These are phyloP conservation scores for Leptinotarsa tumamoca DNA, from an alignment of 2,888 invertebrate genomes.

Conservation along the genomic window DNA sequence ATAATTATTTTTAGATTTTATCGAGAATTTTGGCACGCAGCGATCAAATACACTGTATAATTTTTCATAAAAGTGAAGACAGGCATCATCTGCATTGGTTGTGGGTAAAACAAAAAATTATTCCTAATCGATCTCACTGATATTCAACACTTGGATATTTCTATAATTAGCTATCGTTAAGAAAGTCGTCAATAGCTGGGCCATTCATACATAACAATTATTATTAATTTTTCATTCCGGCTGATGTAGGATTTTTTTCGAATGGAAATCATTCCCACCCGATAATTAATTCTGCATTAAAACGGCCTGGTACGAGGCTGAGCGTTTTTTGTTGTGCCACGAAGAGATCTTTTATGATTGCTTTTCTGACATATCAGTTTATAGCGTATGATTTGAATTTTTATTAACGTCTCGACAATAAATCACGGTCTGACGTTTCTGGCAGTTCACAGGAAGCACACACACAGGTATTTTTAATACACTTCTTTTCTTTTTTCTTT, in stretches of 20 bases:
- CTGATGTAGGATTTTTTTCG: not conserved
- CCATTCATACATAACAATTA: not conserved
- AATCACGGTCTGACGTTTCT: constrained; percentile 59
- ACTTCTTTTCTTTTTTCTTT: constrained; percentile 21
- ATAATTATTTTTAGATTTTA: no score
- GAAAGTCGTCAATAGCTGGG: not conserved
- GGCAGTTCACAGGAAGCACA: constrained; percentile 30
- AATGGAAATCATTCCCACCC: constrained; percentile 1
- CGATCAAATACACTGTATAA: no score
- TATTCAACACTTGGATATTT: not conserved
- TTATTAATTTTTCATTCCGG: constrained; percentile 1
- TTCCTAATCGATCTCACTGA: not conserved
- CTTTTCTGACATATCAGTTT: constrained; percentile 59
- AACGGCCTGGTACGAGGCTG: constrained; percentile 7
- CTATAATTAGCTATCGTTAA: not conserved
- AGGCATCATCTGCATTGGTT: no score
- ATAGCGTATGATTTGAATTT: constrained; percentile 65
- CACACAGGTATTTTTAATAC: constrained; percentile 10
- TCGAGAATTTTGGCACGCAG: no score
- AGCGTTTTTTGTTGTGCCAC: constrained; percentile 33
- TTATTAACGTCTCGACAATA: constrained; percentile 60
- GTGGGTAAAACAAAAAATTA: not conserved
- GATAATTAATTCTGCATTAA: constrained; percentile 39
- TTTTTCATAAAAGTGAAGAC: no score
- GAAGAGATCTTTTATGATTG: constrained; percentile 36